Evolutionary conservation across 2,888 invertebrate species (phyloP), one percentile per base, ranked within the genome.

Genomic region (Tetranychus piercei): DNA sequence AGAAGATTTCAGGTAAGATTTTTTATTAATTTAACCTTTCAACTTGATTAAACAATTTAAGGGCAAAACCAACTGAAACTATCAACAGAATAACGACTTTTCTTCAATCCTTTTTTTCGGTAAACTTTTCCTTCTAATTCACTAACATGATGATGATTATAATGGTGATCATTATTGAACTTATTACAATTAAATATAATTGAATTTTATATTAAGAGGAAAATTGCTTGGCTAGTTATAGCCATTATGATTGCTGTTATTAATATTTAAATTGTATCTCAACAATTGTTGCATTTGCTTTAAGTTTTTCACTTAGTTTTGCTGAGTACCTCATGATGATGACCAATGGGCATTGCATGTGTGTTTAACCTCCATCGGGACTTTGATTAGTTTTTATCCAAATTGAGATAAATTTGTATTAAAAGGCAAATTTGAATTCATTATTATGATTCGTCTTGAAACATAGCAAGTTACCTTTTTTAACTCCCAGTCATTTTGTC

Each of bases 1-100:
- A 86, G 99, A 82, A 87, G 99, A 82, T 99, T 99, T 87, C 99
- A 99, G 89, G 99, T 97, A 78, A 79, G 80, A 20, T 18, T 44
- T 18, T 44, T 70, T 11, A 44, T 34, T 18, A 11, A 20, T 69
- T 20, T 20, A 7, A n/a, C 20, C 5, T 73, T 23, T 71, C 22
- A 11, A 22, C 4, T 2, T 23, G 20, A 23, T 22, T 67, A 11
- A 23, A 22, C 20, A 69, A 20, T 69, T 69, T 20, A n/a, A 9
- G 22, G 22, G 11, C 69, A 69, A 69, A 69, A 69, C 66, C 18
- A 66, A 66, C 66, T n/a, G n/a, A 6, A 6, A n/a, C 15, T 64
- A 64, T 64, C 64, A 65, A 65, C 4, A 65, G n/a, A 65, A 65
- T 65, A 34, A 34, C 34, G 34, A 34, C 34, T 34, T 23, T 34